These are phyloP conservation scores for Oenanthe oenanthe DNA, from an alignment of 2,113 vertebrate species.

Conservation along the genomic window DNA sequence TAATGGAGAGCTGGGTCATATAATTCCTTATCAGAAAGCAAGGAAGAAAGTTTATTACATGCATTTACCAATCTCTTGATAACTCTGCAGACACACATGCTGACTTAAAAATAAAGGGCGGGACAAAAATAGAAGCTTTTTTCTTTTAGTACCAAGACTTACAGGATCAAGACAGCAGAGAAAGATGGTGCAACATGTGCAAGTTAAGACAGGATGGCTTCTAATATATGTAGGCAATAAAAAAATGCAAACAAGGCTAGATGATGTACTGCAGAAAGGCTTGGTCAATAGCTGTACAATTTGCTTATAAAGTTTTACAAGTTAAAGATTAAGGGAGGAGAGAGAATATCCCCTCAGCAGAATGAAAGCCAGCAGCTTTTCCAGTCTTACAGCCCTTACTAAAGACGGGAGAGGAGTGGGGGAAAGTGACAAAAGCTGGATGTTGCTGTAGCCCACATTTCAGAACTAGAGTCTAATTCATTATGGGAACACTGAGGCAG, in stretches of 20 bases:
- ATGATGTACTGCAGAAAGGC: not conserved
- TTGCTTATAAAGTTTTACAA: not conserved
- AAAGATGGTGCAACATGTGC: not conserved
- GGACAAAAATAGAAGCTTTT: not conserved
- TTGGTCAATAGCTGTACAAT: not conserved
- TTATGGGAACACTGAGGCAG: not conserved
- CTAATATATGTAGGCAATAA: not conserved
- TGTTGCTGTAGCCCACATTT: rapidly evolving
- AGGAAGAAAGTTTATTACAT: not conserved
- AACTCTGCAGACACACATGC: not conserved
- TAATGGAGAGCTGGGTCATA: not conserved
- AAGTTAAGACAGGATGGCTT: not conserved
- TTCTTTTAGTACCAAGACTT: not conserved
- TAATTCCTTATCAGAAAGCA: not conserved
- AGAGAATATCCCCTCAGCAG: not conserved
- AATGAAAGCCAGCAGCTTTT: not conserved
- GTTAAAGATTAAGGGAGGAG: not conserved
- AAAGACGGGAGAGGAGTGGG: not conserved
- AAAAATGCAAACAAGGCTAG: not conserved
- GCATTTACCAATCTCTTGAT: not conserved
- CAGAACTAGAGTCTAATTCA: not conserved
- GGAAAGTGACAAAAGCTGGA: not conserved
- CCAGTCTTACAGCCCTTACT: not conserved
- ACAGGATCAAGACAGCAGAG: not conserved
- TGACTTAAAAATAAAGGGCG: not conserved